Evolutionary conservation across 2,797 vertebrate species (phyloP).

Genomic region (Manis crassicaudata): DNA sequence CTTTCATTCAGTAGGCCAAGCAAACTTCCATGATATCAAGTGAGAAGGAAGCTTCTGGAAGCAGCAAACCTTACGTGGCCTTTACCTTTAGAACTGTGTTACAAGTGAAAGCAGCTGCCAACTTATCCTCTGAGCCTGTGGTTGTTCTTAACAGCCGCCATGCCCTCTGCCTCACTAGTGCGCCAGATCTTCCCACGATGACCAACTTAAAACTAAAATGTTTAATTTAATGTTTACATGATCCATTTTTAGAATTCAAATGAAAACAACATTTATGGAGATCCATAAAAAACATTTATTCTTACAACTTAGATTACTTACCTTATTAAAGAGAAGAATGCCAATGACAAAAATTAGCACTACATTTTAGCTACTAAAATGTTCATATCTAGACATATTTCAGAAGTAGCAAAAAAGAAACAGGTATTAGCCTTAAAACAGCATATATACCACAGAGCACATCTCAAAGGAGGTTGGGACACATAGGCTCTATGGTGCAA

Average conservation of each 20-base stretch:
- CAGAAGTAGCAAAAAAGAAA: constrained; percentile 3
- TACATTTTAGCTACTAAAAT: constrained; percentile 4
- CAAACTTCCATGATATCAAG: background rate
- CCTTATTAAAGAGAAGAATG: constrained; percentile 24
- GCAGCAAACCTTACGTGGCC: background rate
- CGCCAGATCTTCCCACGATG: background rate
- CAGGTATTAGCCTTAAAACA: background rate
- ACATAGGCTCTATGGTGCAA: background rate
- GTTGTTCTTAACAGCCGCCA: background rate
- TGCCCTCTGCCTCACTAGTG: background rate
- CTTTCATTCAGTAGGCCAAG: background rate
- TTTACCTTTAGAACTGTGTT: background rate
- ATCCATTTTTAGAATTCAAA: background rate
- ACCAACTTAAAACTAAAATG: background rate
- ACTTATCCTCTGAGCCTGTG: background rate
- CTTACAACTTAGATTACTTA: background rate
- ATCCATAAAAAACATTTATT: constrained; percentile 15
- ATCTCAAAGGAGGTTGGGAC: background rate
- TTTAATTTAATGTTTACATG: background rate
- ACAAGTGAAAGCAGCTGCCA: background rate
- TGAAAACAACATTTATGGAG: constrained; percentile 20
- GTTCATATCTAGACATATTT: background rate
- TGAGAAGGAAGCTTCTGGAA: background rate
- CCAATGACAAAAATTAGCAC: background rate
- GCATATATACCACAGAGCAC: background rate